phyloP scores from a whole-genome alignment of 2,113 vertebrate species.

The Axis porcinus region DNA sequence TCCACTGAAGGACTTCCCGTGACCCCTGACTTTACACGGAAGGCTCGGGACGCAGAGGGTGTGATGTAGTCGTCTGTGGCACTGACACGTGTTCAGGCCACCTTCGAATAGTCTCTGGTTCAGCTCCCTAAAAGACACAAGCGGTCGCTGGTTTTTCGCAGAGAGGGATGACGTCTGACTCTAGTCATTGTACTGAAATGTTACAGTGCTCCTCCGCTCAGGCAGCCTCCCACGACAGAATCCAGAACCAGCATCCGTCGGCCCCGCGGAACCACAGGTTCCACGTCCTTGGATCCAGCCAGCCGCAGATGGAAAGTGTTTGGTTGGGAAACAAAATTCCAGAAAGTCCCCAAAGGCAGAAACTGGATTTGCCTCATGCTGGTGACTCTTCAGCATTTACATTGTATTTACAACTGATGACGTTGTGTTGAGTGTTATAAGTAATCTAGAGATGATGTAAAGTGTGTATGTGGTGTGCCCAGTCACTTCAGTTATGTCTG shows the following conservation, averaged over 20 bases:
- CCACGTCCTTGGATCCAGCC: background rate
- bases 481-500: background rate
- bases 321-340: background rate
- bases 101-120: background rate
- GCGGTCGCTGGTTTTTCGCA: background rate
- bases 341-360: background rate
- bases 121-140: background rate
- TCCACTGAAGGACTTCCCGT: background rate
- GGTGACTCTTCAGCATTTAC: background rate
- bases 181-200: background rate
- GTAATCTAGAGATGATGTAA: background rate
- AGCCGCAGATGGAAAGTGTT: background rate
- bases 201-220: background rate
- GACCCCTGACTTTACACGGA: background rate
- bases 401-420: background rate
- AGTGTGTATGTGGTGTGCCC: background rate
- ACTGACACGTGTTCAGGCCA: background rate
- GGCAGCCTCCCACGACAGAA: background rate
- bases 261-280: background rate
- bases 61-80: background rate
- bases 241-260: accelerated
- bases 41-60: background rate
- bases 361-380: background rate
- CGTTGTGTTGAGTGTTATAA: background rate
- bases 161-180: background rate